Evolutionary conservation across 2,888 invertebrate genomes (phyloP).

Genomic region (Tubulanus polymorphus): DNA sequence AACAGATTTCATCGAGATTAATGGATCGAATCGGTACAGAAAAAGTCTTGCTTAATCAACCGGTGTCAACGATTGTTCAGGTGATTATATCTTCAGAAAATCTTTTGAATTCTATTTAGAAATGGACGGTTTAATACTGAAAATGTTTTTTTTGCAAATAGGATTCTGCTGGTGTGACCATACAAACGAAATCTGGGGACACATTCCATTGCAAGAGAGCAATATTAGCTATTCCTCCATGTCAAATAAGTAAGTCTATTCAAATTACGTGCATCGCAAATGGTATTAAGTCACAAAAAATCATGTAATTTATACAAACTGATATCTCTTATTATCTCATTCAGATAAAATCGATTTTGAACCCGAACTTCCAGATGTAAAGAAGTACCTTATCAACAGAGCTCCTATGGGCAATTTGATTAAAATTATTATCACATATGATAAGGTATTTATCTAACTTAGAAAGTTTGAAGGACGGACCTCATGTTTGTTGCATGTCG

Average conservation of each 20-base stretch:
- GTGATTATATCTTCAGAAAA: conserved; percentile 16
- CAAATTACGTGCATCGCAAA: conserved; percentile 15
- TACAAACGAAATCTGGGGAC: conserved; percentile 20
- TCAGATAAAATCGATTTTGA: conserved; percentile 38
- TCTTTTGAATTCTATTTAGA: not conserved
- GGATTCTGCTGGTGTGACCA: not conserved
- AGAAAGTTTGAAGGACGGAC: not conserved
- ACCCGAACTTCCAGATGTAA: conserved; percentile 38
- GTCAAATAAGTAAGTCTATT: conserved; percentile 29
- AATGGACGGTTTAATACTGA: too few relatives aligned
- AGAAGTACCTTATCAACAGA: conserved; percentile 38
- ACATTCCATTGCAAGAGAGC: conserved; percentile 30
- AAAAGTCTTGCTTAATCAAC: conserved; percentile 27
- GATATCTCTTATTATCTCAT: conserved; percentile 6
- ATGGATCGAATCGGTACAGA: conserved; percentile 28
- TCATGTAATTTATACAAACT: not conserved
- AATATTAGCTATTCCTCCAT: conserved; percentile 45
- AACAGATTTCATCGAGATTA: conserved; percentile 37
- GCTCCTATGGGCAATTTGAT: conserved; percentile 45
- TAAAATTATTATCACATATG: conserved; percentile 48
- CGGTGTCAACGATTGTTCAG: conserved; percentile 37
- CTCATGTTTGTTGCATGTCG: not conserved
- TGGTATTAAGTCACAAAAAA: too few relatives aligned
- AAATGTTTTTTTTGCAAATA: too few relatives aligned
- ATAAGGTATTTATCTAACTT: conserved; percentile 28